These are phyloP conservation scores for Seriola quinqueradiata DNA, from an alignment of 2,113 vertebrate species.

Conservation along the genomic window DNA sequence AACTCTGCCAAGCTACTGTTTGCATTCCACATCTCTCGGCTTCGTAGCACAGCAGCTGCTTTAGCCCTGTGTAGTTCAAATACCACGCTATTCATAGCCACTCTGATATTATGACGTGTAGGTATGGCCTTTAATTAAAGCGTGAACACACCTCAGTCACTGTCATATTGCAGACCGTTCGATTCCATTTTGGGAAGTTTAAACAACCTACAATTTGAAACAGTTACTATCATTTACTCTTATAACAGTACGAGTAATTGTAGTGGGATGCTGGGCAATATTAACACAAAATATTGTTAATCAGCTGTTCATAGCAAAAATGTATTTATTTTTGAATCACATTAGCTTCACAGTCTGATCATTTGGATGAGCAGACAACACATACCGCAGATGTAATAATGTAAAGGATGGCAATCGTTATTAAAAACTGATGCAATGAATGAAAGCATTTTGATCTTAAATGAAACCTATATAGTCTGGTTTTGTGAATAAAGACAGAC, in stretches of 20 bases:
- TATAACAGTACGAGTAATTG: not conserved
- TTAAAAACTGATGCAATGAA: not conserved
- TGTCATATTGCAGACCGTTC: not conserved
- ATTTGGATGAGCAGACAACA: not conserved
- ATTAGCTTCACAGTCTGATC: not conserved
- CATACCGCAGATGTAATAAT: not conserved
- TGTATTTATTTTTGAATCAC: not conserved
- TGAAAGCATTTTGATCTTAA: conserved; percentile 7
- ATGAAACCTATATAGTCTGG: conserved; percentile 24
- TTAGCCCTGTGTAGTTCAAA: conserved; percentile 35
- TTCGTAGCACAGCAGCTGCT: conserved; percentile 53
- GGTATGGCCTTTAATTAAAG: conserved; percentile 10
- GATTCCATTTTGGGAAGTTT: not conserved
- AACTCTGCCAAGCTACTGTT: conserved; percentile 75
- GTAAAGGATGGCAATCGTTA: not conserved
- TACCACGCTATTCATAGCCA: conserved; percentile 35
- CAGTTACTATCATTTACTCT: no score
- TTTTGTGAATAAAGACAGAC: conserved; percentile 4
- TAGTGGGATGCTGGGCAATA: not conserved
- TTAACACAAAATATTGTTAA: not conserved
- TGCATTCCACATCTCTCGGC: conserved; percentile 68
- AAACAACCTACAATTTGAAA: not conserved
- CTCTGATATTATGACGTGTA: conserved; percentile 21
- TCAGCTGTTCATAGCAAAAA: not conserved
- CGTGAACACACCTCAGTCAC: not conserved